Evolutionary conservation across 2,113 vertebrate genomes (phyloP).

Genomic region (Pelvicachromis taeniatus): DNA sequence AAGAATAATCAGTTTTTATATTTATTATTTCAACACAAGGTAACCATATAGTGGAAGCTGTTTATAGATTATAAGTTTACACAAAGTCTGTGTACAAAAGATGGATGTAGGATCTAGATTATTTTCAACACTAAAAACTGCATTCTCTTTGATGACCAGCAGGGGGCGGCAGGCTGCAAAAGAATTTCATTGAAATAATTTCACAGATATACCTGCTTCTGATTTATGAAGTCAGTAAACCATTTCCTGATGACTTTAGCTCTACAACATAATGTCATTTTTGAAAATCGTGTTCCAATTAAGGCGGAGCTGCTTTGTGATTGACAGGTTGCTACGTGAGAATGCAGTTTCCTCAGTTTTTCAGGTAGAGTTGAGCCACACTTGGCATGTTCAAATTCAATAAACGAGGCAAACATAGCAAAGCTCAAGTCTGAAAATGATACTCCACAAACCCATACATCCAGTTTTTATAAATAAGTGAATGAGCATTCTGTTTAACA

Average conservation of each 20-base stretch:
- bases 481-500: no score
- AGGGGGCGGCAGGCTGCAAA: not conserved
- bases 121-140: slow-evolving; percentile 3
- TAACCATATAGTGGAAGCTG: not conserved
- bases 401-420: no score
- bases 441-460: no score
- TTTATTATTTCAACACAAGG: not conserved
- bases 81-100: not conserved
- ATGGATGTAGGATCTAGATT: not conserved
- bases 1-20: not conserved
- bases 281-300: not conserved
- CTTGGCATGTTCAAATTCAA: no score
- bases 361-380: no score
- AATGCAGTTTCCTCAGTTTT: no score
- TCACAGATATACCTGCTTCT: not conserved
- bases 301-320: no score
- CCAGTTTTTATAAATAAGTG: no score
- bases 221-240: not conserved
- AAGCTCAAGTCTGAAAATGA: no score
- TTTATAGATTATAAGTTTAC: not conserved
- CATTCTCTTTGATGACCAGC: not conserved
- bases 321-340: no score
- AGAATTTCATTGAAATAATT: not conserved
- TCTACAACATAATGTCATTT: not conserved
- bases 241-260: no score